Evolutionary conservation across 2,113 vertebrate species (phyloP).

Genomic region (Phrynocephalus versicolor): DNA sequence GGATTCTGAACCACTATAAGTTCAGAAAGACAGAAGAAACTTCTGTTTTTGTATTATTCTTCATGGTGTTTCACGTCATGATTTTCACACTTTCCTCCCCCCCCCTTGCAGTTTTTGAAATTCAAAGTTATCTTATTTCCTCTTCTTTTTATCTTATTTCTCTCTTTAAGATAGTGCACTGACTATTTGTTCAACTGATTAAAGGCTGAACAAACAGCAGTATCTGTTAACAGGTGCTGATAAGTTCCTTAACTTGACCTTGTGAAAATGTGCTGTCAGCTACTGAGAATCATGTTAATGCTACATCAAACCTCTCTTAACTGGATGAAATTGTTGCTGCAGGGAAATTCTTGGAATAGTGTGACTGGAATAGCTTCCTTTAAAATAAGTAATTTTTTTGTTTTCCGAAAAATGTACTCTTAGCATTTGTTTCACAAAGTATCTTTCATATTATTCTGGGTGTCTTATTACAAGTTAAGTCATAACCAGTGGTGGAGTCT

Average conservation of each 20-base stretch:
- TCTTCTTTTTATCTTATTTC: constrained; percentile 16
- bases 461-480: constrained; percentile 24
- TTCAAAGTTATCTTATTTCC: not conserved
- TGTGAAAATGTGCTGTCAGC: constrained; percentile 19
- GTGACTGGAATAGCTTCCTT: not conserved
- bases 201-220: constrained; percentile 40
- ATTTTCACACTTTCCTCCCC: not conserved
- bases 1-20: fast-evolving
- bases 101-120: not conserved
- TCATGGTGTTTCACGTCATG: not conserved
- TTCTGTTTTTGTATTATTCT: fast-evolving
- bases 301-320: constrained; percentile 18
- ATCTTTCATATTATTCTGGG: not conserved
- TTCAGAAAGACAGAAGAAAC: constrained; percentile 1
- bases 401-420: constrained; percentile 14
- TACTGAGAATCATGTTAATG: not conserved
- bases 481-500: not conserved
- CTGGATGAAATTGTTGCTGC: not conserved
- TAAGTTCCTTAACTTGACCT: constrained; percentile 25
- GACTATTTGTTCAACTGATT: constrained; percentile 8
- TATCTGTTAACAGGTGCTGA: constrained; percentile 43
- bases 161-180: not conserved
- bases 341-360: constrained; percentile 32
- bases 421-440: not conserved
- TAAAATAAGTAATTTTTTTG: constrained; percentile 1